These are phyloP conservation scores for Neomorphus geoffroyi DNA, from an alignment of 2,797 vertebrate species.

Conservation along the genomic window DNA sequence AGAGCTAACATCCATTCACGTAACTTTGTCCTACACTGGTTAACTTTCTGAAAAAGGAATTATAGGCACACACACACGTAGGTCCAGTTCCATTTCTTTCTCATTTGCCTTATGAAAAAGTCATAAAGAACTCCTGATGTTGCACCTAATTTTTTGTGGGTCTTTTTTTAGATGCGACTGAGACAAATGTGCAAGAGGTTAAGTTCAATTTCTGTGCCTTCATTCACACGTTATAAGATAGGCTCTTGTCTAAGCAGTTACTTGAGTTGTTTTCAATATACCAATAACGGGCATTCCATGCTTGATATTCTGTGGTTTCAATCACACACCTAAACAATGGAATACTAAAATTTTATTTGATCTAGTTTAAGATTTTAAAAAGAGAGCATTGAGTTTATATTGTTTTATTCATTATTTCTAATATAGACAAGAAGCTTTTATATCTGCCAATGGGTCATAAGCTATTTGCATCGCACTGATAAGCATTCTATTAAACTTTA, in stretches of 20 bases:
- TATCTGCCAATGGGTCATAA: not conserved
- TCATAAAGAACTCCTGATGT: not conserved
- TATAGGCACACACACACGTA: accelerated
- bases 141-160: accelerated
- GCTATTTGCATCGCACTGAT: not conserved
- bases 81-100: not conserved
- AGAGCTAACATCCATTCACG: not conserved
- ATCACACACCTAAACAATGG: not conserved
- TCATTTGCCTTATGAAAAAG: not conserved
- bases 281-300: not conserved
- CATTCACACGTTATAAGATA: not conserved
- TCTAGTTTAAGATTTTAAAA: not conserved
- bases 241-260: not conserved
- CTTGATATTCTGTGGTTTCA: not conserved
- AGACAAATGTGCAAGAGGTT: not conserved
- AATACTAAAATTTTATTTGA: not conserved
- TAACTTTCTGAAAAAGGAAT: not conserved
- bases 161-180: not conserved
- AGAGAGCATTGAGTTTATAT: not conserved
- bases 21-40: not conserved
- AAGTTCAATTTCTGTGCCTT: not conserved
- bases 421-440: not conserved
- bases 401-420: not conserved
- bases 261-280: not conserved
- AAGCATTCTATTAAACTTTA: not conserved